These are phyloP conservation scores for Colostygia pectinataria DNA, from an alignment of 2,888 invertebrate genomes.

Conservation along the genomic window DNA sequence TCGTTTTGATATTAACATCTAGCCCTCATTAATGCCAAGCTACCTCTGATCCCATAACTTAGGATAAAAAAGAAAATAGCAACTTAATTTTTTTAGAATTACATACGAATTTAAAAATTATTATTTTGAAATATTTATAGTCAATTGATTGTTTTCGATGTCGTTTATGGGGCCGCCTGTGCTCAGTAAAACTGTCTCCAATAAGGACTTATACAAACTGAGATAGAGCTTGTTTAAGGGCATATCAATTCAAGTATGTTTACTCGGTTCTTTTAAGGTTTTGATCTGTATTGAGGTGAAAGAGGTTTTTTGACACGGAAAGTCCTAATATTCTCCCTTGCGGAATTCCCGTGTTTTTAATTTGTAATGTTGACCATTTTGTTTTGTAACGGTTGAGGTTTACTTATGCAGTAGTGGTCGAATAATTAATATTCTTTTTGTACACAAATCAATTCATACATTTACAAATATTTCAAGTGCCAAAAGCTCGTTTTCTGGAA, in stretches of 20 bases:
- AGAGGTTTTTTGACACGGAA: conserved; percentile 14
- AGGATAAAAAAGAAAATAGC: conserved; percentile 11
- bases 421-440: no score
- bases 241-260: conserved; percentile 16
- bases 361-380: neutral
- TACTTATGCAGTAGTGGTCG: no score
- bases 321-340: conserved; percentile 14
- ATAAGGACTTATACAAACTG: conserved; percentile 9
- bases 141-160: conserved; percentile 14
- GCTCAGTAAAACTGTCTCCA: conserved; percentile 3
- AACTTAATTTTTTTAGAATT: neutral
- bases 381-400: neutral
- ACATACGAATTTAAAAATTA: no score
- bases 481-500: no score
- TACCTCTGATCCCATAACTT: conserved; percentile 6
- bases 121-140: no score
- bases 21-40: conserved; percentile 12
- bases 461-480: no score
- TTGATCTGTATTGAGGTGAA: conserved; percentile 17
- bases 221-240: conserved; percentile 11
- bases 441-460: no score
- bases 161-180: conserved; percentile 24
- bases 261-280: conserved; percentile 13
- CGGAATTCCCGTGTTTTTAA: conserved; percentile 13
- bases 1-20: conserved; percentile 20